Conservation (phyloP, 1,140 invertebrate genomes). For the Halictus rubicundus region DNA sequence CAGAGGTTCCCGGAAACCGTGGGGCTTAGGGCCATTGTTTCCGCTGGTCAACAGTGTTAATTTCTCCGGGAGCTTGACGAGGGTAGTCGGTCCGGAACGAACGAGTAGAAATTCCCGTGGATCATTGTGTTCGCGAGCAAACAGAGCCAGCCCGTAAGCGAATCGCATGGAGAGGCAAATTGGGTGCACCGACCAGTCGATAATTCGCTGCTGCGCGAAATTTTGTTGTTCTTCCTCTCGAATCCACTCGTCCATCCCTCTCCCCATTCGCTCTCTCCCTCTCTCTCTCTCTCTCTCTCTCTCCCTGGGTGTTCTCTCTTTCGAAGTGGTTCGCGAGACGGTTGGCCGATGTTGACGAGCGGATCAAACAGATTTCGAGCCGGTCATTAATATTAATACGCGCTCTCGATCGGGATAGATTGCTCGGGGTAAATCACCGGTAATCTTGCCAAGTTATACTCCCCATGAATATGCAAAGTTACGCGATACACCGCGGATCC, state of each 20-base stretch:
- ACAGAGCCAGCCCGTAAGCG: conserved; percentile 11
- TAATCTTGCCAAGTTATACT: too few species aligned
- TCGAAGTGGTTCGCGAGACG: background rate
- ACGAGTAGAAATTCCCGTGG: conserved; percentile 19
- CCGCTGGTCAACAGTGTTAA: conserved; percentile 38
- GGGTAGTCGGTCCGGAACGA: conserved; percentile 17
- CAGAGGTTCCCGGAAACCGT: background rate
- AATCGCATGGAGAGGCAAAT: conserved; percentile 22
- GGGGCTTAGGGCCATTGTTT: conserved; percentile 39
- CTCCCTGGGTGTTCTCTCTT: too few species aligned
- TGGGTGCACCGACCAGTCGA: conserved; percentile 27
- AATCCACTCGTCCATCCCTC: background rate
- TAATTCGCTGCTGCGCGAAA: conserved; percentile 13
- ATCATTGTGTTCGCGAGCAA: conserved; percentile 27
- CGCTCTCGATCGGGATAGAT: too few species aligned
- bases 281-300: too few species aligned
- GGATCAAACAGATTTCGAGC: conserved; percentile 5
- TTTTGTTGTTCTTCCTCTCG: conserved; percentile 2
- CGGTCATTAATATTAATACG: background rate
- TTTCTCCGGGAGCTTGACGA: conserved; percentile 37
- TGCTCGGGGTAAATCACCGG: too few species aligned
- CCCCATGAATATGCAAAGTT: too few species aligned
- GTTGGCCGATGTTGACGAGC: background rate
- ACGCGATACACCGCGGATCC: too few species aligned
- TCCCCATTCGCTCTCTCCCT: background rate